Conservation (phyloP, 2,888 invertebrate genomes). For the Argynnis bischoffii region DNA sequence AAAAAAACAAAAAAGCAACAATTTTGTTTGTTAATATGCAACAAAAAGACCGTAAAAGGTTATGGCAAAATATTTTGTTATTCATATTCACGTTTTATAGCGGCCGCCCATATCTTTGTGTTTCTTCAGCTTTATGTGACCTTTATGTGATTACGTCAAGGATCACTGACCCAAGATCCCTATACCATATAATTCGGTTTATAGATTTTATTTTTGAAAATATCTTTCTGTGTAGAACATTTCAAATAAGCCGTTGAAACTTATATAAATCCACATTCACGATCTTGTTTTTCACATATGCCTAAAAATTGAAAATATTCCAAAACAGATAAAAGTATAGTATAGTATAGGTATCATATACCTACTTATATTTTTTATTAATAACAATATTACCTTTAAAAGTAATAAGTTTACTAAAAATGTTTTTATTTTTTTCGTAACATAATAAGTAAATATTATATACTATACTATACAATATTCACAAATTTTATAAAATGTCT, state of each 20-base stretch:
- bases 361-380: too few species aligned
- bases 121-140: conserved; percentile 70
- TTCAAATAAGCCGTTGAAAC: too few species aligned
- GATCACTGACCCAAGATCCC: conserved; percentile 33
- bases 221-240: too few species aligned
- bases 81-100: conserved; percentile 73
- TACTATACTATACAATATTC: background rate
- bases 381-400: too few species aligned
- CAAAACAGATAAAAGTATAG: too few species aligned
- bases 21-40: conserved; percentile 59
- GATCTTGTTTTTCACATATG: too few species aligned
- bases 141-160: conserved; percentile 58
- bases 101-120: conserved; percentile 68
- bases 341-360: too few species aligned
- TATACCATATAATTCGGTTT: conserved; percentile 43
- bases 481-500: background rate
- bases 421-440: background rate
- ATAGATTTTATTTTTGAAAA: conserved; percentile 20
- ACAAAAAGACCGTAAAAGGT: conserved; percentile 60
- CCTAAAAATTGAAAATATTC: too few species aligned
- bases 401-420: background rate
- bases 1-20: conserved; percentile 34
- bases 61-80: conserved; percentile 68
- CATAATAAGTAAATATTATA: background rate
- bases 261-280: too few species aligned